phyloP scores from a whole-genome alignment of 30 jellyfish, hydroid and myxozoan species.

The Pseudorhiza aurosa region DNA sequence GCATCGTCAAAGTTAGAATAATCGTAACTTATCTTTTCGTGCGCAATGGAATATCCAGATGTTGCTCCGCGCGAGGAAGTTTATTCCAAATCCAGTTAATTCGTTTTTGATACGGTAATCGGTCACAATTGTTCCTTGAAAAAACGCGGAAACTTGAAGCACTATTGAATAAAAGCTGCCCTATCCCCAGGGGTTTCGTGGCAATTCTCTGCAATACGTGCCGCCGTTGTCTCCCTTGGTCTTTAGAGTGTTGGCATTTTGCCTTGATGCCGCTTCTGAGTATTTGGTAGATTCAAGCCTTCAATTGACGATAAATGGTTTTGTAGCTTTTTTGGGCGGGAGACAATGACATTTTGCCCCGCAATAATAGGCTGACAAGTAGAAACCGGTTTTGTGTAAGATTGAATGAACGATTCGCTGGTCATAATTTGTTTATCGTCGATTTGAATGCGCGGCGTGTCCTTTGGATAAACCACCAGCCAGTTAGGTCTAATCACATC shows the following conservation, averaged over 20 bases:
- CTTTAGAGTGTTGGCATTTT: neutral
- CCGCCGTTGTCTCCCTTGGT: slow-evolving; percentile 6
- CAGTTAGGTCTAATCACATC: slow-evolving; percentile 53
- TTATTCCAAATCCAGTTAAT: no score
- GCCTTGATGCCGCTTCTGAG: neutral
- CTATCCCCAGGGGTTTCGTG: slow-evolving; percentile 13
- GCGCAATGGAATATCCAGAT: no score
- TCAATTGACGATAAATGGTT: neutral
- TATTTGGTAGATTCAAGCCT: neutral
- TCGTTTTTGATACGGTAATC: no score
- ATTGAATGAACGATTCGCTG: slow-evolving; percentile 26
- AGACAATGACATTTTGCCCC: slow-evolving; percentile 20
- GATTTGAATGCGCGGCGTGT: slow-evolving; percentile 57
- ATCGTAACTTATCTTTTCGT: no score
- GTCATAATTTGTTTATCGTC: slow-evolving; percentile 41
- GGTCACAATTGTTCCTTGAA: neutral
- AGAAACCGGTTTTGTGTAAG: slow-evolving; percentile 25
- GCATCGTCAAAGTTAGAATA: no score
- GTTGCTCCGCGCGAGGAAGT: no score
- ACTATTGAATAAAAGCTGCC: neutral
- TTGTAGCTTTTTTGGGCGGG: neutral
- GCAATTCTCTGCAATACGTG: neutral
- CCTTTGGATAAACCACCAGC: slow-evolving; percentile 51
- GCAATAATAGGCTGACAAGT: slow-evolving; percentile 17
- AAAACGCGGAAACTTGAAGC: neutral